These are phyloP conservation scores for Eospalax fontanierii DNA, from an alignment of 2,797 vertebrate genomes.

Conservation along the genomic window DNA sequence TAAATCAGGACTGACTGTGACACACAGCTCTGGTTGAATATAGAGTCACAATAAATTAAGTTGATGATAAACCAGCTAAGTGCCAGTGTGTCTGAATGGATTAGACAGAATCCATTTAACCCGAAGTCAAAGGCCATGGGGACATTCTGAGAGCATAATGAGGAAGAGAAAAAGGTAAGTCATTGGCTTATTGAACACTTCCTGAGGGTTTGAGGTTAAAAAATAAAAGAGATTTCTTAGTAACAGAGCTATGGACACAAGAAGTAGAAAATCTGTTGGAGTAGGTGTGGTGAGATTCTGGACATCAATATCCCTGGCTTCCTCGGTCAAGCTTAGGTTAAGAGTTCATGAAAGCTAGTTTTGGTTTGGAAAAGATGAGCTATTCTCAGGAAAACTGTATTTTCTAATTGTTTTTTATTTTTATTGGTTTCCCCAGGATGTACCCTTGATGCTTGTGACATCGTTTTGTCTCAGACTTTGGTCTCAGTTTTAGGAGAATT, in stretches of 20 bases:
- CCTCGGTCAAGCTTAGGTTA: accelerated
- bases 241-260: too few relatives aligned
- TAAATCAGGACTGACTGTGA: not conserved
- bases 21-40: not conserved
- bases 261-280: not conserved
- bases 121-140: not conserved
- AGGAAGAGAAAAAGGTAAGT: not conserved
- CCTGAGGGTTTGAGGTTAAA: not conserved
- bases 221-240: not conserved
- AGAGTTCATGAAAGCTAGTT: not conserved
- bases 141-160: not conserved
- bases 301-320: accelerated
- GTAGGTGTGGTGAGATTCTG: accelerated
- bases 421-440: not conserved
- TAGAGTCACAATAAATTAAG: not conserved
- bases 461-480: not conserved
- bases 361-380: not conserved
- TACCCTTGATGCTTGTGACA: not conserved
- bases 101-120: not conserved
- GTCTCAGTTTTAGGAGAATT: conserved; percentile 4
- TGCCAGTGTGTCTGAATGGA: not conserved
- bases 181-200: not conserved
- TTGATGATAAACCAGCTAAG: not conserved
- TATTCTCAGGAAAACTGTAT: not conserved
- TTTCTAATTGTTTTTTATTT: not conserved